phyloP scores from a whole-genome alignment of 2,113 vertebrate species.

The Pelodiscus sinensis region DNA sequence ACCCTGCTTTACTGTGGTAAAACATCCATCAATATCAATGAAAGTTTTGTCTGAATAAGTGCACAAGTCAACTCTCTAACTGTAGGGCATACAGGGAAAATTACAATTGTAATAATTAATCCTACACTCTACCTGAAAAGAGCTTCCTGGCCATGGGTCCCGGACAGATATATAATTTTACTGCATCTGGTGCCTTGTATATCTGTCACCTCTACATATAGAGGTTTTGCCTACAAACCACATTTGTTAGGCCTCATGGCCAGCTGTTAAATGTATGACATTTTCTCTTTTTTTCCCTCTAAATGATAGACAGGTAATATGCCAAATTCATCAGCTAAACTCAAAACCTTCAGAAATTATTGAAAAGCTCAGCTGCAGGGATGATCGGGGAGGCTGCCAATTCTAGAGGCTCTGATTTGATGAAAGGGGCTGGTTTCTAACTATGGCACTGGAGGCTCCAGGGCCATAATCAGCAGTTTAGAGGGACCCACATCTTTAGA shows the following conservation, averaged over 20 bases:
- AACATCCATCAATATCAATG: constrained; percentile 12
- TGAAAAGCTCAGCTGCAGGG: fast-evolving
- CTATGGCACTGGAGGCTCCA: background rate
- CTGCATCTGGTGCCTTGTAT: fast-evolving
- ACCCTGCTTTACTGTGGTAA: background rate
- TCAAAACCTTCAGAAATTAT: background rate
- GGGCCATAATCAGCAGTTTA: background rate
- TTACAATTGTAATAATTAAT: background rate
- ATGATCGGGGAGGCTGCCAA: fast-evolving
- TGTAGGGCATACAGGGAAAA: background rate
- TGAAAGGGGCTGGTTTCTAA: background rate
- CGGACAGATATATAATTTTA: background rate
- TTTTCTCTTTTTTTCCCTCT: background rate
- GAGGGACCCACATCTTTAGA: fast-evolving
- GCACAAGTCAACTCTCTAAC: background rate
- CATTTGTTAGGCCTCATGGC: background rate
- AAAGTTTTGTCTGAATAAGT: background rate
- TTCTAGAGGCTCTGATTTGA: background rate
- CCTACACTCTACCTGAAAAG: fast-evolving
- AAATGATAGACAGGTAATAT: fast-evolving
- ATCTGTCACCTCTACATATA: background rate
- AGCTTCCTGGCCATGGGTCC: fast-evolving
- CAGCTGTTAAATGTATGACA: background rate
- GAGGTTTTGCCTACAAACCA: background rate
- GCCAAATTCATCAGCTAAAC: background rate